Conservation (phyloP, 2,888 invertebrate species). For the Synanthedon myopaeformis region DNA sequence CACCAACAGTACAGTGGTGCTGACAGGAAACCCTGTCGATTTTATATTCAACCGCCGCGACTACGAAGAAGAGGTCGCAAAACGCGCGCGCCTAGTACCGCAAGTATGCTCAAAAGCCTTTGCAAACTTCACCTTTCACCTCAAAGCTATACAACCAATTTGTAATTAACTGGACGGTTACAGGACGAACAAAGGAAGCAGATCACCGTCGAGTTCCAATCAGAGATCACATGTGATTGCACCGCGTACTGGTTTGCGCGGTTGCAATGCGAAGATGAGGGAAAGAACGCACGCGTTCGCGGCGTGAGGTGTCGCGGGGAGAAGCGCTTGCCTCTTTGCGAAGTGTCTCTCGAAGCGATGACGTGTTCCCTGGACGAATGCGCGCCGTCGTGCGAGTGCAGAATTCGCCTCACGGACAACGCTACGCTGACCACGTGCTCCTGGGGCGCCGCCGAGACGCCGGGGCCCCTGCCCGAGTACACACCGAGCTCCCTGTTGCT, state of each 20-base stretch:
- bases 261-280: slow-evolving; percentile 9
- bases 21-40: neutral
- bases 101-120: neutral
- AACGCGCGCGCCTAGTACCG: neutral
- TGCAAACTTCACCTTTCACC: too few species aligned
- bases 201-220: slow-evolving; percentile 2
- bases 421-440: neutral
- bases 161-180: neutral
- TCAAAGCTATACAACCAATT: too few species aligned
- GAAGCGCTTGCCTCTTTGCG: slow-evolving; percentile 6
- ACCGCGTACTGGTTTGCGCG: slow-evolving; percentile 16
- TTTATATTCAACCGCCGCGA: neutral
- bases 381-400: neutral
- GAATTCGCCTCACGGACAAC: neutral
- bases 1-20: neutral
- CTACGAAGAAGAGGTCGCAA: neutral
- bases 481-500: neutral
- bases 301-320: slow-evolving; percentile 11
- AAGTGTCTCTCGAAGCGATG: slow-evolving; percentile 9
- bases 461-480: neutral
- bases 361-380: slow-evolving; percentile 5
- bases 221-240: slow-evolving; percentile 18
- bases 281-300: slow-evolving; percentile 4
- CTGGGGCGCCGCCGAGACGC: neutral
- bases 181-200: neutral